These are phyloP conservation scores for Hydroisotoma schaefferi DNA, from an alignment of 2,888 invertebrate genomes.

Conservation along the genomic window DNA sequence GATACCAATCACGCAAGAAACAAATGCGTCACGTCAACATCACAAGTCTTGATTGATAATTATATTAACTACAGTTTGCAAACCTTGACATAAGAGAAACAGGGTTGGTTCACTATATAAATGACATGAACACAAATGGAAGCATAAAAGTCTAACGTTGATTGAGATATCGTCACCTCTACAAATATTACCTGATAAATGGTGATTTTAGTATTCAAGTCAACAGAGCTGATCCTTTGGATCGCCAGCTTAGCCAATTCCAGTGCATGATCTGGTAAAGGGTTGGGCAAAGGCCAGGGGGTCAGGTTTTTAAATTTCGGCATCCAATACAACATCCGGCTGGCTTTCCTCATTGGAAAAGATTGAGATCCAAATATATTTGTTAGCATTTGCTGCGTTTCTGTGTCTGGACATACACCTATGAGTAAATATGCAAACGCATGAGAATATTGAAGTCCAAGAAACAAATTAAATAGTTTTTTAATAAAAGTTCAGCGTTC, in stretches of 20 bases:
- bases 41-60: too few species aligned
- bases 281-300: constrained; percentile 77
- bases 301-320: constrained; percentile 89
- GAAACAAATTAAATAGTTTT: not conserved
- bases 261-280: constrained; percentile 70
- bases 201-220: constrained; percentile 65
- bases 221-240: constrained; percentile 75
- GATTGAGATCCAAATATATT: constrained; percentile 79
- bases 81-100: too few species aligned
- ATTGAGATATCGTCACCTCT: too few species aligned
- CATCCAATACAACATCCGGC: constrained; percentile 62
- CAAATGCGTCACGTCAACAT: too few species aligned
- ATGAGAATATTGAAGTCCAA: not conserved
- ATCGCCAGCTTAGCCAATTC: constrained; percentile 80
- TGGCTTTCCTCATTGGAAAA: constrained; percentile 55
- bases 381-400: constrained; percentile 75
- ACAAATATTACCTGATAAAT: constrained; percentile 63
- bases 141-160: too few species aligned
- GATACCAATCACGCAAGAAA: too few species aligned
- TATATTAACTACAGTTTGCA: too few species aligned
- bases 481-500: not conserved
- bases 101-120: too few species aligned
- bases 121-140: too few species aligned
- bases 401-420: constrained; percentile 87
- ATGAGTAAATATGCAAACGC: constrained; percentile 11